phyloP scores from a whole-genome alignment of 2,797 vertebrate genomes.

The Sorex maritimensis region DNA sequence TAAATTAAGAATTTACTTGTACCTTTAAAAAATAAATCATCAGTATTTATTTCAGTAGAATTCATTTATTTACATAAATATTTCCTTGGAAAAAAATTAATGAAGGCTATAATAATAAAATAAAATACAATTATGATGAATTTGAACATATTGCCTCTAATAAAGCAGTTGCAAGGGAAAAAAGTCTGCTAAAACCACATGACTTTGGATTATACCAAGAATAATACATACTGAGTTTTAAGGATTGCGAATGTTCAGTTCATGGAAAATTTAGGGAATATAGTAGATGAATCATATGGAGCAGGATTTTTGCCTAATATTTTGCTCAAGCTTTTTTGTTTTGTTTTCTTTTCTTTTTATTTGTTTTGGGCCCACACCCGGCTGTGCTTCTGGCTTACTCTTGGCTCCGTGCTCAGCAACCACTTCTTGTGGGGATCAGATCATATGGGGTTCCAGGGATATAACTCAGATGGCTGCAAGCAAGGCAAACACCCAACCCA shows the following conservation, averaged over 20 bases:
- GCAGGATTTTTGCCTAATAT: neutral
- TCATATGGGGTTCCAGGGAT: no score
- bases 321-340: neutral
- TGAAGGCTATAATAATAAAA: neutral
- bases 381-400: no score
- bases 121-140: neutral
- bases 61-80: neutral
- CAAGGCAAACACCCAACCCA: no score
- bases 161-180: slow-evolving; percentile 3
- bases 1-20: neutral
- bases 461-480: no score
- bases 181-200: neutral
- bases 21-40: no score
- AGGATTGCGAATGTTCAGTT: neutral
- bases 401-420: no score
- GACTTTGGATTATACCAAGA: slow-evolving; percentile 11
- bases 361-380: no score
- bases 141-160: neutral
- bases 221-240: neutral
- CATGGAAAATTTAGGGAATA: slow-evolving; percentile 26
- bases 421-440: no score
- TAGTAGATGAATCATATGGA: slow-evolving; percentile 8
- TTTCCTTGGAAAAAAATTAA: slow-evolving; percentile 11
- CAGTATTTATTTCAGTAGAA: no score
- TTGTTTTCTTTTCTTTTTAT: no score